A percentile compares a stretch with the other conserved stretches of the same genome.
These are phyloP conservation scores for Furcula furcula DNA, from an alignment of 2,888 invertebrate genomes.

Conservation along the genomic window DNA sequence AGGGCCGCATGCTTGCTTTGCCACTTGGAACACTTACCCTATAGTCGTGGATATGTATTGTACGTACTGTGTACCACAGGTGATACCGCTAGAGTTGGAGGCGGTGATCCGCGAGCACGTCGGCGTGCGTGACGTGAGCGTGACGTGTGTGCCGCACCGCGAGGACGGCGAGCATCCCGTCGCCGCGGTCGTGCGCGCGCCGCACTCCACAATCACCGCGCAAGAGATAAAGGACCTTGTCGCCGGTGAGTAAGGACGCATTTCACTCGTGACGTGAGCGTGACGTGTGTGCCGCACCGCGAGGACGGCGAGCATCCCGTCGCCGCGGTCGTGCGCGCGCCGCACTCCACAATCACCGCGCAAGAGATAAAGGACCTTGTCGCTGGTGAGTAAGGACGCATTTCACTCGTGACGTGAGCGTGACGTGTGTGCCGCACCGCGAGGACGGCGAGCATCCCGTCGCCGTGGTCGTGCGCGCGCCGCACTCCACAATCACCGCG, in stretches of 20 bases:
- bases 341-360: slow-evolving; percentile 43
- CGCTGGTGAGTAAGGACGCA: slow-evolving; percentile 51
- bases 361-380: slow-evolving; percentile 55
- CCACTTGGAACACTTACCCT: too few species aligned
- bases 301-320: slow-evolving; percentile 53
- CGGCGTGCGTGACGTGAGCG: slow-evolving; percentile 54
- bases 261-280: slow-evolving; percentile 54
- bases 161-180: slow-evolving; percentile 53
- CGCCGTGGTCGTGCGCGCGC: slow-evolving; percentile 44
- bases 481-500: slow-evolving; percentile 43
- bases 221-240: slow-evolving; percentile 55
- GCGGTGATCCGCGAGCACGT: slow-evolving; percentile 48
- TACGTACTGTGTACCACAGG: too few species aligned
- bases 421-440: slow-evolving; percentile 46
- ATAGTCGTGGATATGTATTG: too few species aligned
- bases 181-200: slow-evolving; percentile 44
- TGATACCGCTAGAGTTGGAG: slow-evolving; percentile 58
- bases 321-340: slow-evolving; percentile 44
- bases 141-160: slow-evolving; percentile 46
- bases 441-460: slow-evolving; percentile 53
- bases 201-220: slow-evolving; percentile 43
- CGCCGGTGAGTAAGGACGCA: slow-evolving; percentile 51
- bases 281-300: slow-evolving; percentile 46
- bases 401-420: slow-evolving; percentile 54
- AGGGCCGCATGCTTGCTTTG: too few species aligned